Evolutionary conservation across 92 coral and sea anemone species (phyloP).

Genomic region (Zoanthus gigantus): DNA sequence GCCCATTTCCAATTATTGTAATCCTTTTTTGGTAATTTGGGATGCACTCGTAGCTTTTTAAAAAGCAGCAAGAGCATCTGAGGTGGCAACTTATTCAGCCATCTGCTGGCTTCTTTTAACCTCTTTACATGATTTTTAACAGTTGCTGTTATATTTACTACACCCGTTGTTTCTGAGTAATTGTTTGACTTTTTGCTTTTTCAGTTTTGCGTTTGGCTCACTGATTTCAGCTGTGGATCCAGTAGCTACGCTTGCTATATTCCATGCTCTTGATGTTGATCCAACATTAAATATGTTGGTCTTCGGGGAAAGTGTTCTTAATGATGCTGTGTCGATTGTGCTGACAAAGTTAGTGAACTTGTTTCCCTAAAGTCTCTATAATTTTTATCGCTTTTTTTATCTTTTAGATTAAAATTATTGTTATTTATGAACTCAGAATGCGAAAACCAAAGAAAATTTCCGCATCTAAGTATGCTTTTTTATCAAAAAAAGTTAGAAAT

Average conservation of each 20-base stretch:
- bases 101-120: too few species aligned
- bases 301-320: conserved; percentile 98
- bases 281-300: conserved; percentile 99
- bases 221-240: conserved; percentile 99
- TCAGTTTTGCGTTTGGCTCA: conserved; percentile 99
- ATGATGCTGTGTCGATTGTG: conserved; percentile 99
- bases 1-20: neutral
- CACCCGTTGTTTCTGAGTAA: neutral
- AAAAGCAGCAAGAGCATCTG: too few species aligned
- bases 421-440: too few species aligned
- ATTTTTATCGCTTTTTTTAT: too few species aligned
- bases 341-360: conserved; percentile 89
- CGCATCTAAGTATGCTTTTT: too few species aligned
- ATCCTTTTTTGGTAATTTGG: neutral
- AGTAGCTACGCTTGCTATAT: conserved; percentile 97
- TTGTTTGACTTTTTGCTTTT: neutral
- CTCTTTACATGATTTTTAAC: too few species aligned
- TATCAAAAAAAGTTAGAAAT: too few species aligned
- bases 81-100: too few species aligned
- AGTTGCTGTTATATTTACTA: neutral
- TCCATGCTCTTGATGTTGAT: conserved; percentile 97
- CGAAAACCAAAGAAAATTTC: too few species aligned
- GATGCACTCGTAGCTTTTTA: neutral
- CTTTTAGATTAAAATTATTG: too few species aligned
- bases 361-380: neutral